Conservation (phyloP, 1,140 invertebrate genomes). For the Bombus affinis region DNA sequence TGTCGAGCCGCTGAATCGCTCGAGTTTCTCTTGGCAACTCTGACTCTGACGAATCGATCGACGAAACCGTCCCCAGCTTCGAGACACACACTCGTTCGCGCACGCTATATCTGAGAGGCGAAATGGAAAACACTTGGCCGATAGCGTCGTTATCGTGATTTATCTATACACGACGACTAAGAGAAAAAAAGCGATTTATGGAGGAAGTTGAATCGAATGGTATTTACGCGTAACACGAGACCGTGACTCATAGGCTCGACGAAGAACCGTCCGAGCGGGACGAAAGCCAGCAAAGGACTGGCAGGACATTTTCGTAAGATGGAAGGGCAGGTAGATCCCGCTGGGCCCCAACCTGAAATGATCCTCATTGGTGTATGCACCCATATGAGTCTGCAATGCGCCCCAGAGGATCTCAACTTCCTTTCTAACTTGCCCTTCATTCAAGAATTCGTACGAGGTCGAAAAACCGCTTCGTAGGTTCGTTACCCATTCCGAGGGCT, state of each 20-base stretch:
- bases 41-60: background rate
- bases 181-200: background rate
- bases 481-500: background rate
- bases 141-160: constrained; percentile 23
- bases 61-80: too few species aligned
- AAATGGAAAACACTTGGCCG: constrained; percentile 35
- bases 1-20: background rate
- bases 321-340: constrained; percentile 37
- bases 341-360: background rate
- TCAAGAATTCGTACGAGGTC: background rate
- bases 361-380: constrained; percentile 23
- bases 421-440: background rate
- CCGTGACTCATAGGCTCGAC: background rate
- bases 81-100: background rate
- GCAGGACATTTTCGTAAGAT: constrained; percentile 45
- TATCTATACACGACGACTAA: background rate
- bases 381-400: constrained; percentile 2
- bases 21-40: background rate
- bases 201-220: background rate
- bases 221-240: background rate
- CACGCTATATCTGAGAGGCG: constrained; percentile 10
- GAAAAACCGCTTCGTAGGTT: background rate
- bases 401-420: constrained; percentile 15
- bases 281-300: constrained; percentile 50
- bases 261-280: background rate